These are phyloP conservation scores for Acanthopagrus latus DNA, from an alignment of 2,797 vertebrate species.

Conservation along the genomic window DNA sequence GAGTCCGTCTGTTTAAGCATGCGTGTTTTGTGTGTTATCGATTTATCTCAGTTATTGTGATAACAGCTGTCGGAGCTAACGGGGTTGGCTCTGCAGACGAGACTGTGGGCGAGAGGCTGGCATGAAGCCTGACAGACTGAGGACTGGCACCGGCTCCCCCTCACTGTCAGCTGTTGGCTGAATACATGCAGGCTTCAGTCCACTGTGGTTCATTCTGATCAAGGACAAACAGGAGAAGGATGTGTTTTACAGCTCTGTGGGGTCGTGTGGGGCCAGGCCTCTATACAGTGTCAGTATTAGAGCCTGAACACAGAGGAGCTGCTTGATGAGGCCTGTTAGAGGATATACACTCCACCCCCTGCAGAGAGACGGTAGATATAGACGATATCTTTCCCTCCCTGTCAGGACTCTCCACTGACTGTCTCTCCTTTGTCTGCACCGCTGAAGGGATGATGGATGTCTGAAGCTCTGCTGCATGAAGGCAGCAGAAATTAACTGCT, in stretches of 20 bases:
- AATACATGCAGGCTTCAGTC: conserved; percentile 56
- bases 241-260: conserved; percentile 46
- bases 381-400: conserved; percentile 45
- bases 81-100: conserved; percentile 56
- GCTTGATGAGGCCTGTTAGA: conserved; percentile 39
- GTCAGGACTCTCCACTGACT: conserved; percentile 53
- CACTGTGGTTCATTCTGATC: conserved; percentile 46
- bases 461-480: conserved; percentile 36
- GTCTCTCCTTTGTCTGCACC: conserved; percentile 61
- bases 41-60: conserved; percentile 76
- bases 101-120: conserved; percentile 63
- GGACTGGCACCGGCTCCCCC: conserved; percentile 47
- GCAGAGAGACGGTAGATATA: conserved; percentile 50
- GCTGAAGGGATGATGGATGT: conserved; percentile 67
- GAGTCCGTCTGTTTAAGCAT: conserved; percentile 55
- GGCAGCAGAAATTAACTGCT: conserved; percentile 44
- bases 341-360: conserved; percentile 24
- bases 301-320: conserved; percentile 32
- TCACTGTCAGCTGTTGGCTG: conserved; percentile 60
- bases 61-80: conserved; percentile 73
- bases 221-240: conserved; percentile 57
- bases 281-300: conserved; percentile 45
- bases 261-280: conserved; percentile 32
- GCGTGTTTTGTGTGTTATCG: conserved; percentile 59
- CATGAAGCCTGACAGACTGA: conserved; percentile 60